Evolutionary conservation across 1,140 invertebrate species (phyloP).

Genomic region (Augochlora pura): DNA sequence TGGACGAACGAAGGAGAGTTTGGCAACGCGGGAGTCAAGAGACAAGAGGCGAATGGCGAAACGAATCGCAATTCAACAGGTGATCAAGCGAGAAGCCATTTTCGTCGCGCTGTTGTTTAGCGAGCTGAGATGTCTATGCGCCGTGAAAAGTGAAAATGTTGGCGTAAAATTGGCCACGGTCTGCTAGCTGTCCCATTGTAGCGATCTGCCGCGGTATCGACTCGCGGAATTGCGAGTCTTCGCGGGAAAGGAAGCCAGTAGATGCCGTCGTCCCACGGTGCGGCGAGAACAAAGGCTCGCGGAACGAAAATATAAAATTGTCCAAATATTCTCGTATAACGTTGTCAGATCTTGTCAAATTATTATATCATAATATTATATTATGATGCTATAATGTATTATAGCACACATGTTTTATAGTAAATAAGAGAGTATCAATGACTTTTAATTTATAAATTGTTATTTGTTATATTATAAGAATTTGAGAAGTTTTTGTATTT

Average conservation of each 20-base stretch:
- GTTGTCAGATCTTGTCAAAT: too few relatives aligned
- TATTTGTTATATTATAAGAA: too few relatives aligned
- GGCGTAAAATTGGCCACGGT: slow-evolving; percentile 72
- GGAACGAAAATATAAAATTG: too few relatives aligned
- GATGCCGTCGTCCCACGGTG: too few relatives aligned
- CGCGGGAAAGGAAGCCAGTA: slow-evolving; percentile 10
- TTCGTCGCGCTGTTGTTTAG: slow-evolving; percentile 7
- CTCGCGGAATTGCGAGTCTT: slow-evolving; percentile 23
- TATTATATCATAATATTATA: too few relatives aligned
- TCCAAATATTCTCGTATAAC: too few relatives aligned
- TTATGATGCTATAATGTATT: too few relatives aligned
- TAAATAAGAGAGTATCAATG: too few relatives aligned
- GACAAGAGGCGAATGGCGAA: slow-evolving; percentile 13
- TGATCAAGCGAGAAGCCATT: slow-evolving; percentile 39
- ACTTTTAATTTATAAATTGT: too few relatives aligned
- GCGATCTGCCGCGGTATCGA: slow-evolving; percentile 31
- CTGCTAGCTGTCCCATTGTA: slow-evolving; percentile 47
- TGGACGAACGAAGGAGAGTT: neutral
- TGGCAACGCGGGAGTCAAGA: neutral
- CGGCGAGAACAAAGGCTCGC: too few relatives aligned
- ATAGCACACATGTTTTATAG: too few relatives aligned
- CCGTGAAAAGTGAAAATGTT: slow-evolving; percentile 70
- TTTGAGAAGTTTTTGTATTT: too few relatives aligned
- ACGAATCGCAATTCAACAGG: neutral
- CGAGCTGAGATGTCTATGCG: neutral